Percentiles rank a stretch among this genome's conserved stretches.
These are phyloP conservation scores for Cerastis leucographa DNA, from an alignment of 2,888 invertebrate genomes.

Conservation along the genomic window DNA sequence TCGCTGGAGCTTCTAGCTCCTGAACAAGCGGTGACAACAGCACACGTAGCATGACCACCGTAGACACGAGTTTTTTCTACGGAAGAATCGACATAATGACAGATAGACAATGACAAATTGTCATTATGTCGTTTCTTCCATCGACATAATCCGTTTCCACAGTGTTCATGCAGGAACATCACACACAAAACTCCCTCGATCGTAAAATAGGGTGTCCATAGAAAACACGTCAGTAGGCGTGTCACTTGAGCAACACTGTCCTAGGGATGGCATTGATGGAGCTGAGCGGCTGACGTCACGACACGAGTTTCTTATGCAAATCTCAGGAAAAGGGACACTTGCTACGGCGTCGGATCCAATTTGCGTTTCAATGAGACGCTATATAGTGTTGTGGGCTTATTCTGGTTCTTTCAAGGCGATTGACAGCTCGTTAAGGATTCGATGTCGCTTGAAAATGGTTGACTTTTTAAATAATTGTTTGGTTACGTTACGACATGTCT, in stretches of 20 bases:
- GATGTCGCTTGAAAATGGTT: conserved; percentile 20
- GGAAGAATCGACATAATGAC: no score
- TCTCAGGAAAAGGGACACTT: conserved; percentile 70
- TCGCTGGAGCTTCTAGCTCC: background rate
- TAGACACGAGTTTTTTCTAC: no score
- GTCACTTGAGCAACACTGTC: conserved; percentile 51
- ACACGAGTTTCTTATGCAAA: conserved; percentile 73
- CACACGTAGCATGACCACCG: no score
- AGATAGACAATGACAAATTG: no score
- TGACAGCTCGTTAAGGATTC: conserved; percentile 48
- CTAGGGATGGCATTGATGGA: conserved; percentile 60
- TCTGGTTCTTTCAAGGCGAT: conserved; percentile 57
- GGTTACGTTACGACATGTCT: background rate
- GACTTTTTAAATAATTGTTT: background rate
- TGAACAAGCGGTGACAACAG: background rate
- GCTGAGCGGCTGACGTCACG: conserved; percentile 62
- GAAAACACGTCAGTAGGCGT: conserved; percentile 39
- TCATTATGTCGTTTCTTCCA: no score
- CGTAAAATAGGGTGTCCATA: conserved; percentile 24
- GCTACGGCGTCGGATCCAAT: conserved; percentile 70
- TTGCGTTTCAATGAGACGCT: conserved; percentile 75
- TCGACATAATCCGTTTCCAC: no score
- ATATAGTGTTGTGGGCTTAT: conserved; percentile 64
- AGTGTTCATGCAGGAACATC: no score
- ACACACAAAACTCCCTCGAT: conserved; percentile 10